These are phyloP conservation scores for Luscinia megarhynchos DNA, from an alignment of 2,797 vertebrate genomes.

Conservation along the genomic window DNA sequence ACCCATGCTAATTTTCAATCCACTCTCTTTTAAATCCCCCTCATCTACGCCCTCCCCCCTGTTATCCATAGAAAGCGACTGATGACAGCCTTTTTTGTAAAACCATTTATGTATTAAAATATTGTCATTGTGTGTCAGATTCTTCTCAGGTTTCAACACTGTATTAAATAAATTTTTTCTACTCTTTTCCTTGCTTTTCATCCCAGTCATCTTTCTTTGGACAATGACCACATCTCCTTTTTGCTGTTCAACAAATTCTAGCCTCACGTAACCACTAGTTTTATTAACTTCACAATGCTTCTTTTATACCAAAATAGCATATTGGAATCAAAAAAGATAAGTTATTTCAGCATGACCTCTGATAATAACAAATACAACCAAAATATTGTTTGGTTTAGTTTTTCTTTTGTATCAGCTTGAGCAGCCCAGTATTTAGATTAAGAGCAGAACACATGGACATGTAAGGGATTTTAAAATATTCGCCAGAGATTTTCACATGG, in stretches of 20 bases:
- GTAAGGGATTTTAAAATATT: background rate
- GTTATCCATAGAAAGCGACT: background rate
- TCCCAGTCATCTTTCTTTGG: background rate
- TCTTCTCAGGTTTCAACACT: background rate
- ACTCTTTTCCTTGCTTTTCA: background rate
- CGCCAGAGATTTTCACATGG: background rate
- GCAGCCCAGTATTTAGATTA: background rate
- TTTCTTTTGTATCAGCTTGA: background rate
- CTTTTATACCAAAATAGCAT: background rate
- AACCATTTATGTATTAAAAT: background rate
- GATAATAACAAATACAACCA: background rate
- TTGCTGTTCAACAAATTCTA: background rate
- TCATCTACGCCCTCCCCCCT: rapidly evolving
- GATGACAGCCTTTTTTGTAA: background rate
- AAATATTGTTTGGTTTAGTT: background rate
- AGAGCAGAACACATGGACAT: background rate
- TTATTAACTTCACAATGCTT: background rate
- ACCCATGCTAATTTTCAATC: background rate
- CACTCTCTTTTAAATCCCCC: background rate
- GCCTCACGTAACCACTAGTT: background rate
- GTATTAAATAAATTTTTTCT: background rate
- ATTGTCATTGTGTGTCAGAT: background rate
- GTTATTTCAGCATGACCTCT: background rate
- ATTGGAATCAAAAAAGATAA: background rate
- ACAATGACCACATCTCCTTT: background rate